phyloP scores from a whole-genome alignment of 2,797 vertebrate species.

The Sebastes oblongus region DNA sequence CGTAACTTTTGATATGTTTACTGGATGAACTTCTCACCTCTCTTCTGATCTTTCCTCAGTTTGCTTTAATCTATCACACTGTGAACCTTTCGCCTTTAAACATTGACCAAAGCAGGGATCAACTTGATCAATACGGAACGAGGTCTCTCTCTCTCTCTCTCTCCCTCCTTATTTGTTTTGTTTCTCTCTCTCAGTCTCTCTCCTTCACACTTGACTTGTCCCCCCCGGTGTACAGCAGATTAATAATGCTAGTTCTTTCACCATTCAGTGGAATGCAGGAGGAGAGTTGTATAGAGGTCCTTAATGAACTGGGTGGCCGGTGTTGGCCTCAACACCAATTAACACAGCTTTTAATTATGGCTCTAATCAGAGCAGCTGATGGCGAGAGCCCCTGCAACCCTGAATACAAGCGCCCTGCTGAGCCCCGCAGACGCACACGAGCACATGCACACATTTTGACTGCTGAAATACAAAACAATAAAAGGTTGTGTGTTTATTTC shows the following conservation, averaged over 20 bases:
- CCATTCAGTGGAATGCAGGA: conserved; percentile 67
- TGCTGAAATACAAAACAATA: background rate
- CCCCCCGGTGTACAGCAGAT: conserved; percentile 78
- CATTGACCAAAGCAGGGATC: conserved; percentile 49
- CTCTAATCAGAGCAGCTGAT: conserved; percentile 79
- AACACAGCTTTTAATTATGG: conserved; percentile 89
- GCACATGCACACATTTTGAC: background rate
- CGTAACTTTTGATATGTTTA: conserved; percentile 22
- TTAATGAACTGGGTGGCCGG: conserved; percentile 88
- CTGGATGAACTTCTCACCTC: conserved; percentile 25
- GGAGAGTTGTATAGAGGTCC: conserved; percentile 74
- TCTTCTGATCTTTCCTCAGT: conserved; percentile 14
- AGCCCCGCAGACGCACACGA: conserved; percentile 24
- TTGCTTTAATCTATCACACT: conserved; percentile 53
- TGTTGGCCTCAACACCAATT: conserved; percentile 90
- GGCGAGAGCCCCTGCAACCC: conserved; percentile 31
- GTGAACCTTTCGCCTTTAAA: conserved; percentile 35
- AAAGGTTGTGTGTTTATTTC: conserved; percentile 31
- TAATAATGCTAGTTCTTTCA: conserved; percentile 84
- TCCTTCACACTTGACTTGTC: conserved; percentile 83
- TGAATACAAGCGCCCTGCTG: conserved; percentile 36
- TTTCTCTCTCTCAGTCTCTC: conserved; percentile 52
- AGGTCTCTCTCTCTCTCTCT: conserved; percentile 26
- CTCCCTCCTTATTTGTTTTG: conserved; percentile 37
- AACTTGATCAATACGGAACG: conserved; percentile 57